Evolutionary conservation across 2,888 invertebrate genomes (phyloP).

Genomic region (Drosophila nigricruria): DNA sequence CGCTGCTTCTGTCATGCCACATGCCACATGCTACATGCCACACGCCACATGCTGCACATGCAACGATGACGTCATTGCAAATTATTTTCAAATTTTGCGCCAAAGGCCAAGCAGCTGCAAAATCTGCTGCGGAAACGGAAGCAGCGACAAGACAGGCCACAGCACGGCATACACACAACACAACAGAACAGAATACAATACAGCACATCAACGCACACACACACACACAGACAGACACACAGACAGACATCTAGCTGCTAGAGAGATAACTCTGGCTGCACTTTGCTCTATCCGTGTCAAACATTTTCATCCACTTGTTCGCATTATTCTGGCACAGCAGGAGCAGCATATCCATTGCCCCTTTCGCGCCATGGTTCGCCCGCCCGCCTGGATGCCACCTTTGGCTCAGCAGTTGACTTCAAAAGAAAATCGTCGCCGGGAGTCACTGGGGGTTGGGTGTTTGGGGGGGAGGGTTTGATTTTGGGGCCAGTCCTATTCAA

Average conservation of each 20-base stretch:
- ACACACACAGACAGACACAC: conserved; percentile 2
- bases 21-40: conserved; percentile 19
- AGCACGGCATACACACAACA: conserved; percentile 63
- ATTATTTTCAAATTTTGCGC: conserved; percentile 78
- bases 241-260: conserved; percentile 16
- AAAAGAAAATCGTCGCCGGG: conserved; percentile 63
- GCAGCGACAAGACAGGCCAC: conserved; percentile 71
- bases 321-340: conserved; percentile 67
- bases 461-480: background rate
- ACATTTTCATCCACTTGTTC: conserved; percentile 81
- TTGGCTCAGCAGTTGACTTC: conserved; percentile 53
- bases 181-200: conserved; percentile 27
- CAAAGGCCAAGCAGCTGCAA: conserved; percentile 65
- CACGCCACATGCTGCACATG: conserved; percentile 15
- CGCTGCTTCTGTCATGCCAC: conserved; percentile 28
- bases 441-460: background rate
- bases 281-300: conserved; percentile 77
- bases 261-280: conserved; percentile 55
- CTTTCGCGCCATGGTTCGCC: background rate
- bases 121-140: conserved; percentile 69
- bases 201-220: conserved; percentile 14
- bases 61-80: conserved; percentile 73
- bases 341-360: conserved; percentile 8
- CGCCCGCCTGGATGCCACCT: background rate
- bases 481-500: conserved; percentile 17